Evolutionary conservation across 37 sponge, comb jelly and placozoan genomes (phyloP), one percentile per base, ranked within the genome.

Genomic region (Diacarnus erythraeanus): DNA sequence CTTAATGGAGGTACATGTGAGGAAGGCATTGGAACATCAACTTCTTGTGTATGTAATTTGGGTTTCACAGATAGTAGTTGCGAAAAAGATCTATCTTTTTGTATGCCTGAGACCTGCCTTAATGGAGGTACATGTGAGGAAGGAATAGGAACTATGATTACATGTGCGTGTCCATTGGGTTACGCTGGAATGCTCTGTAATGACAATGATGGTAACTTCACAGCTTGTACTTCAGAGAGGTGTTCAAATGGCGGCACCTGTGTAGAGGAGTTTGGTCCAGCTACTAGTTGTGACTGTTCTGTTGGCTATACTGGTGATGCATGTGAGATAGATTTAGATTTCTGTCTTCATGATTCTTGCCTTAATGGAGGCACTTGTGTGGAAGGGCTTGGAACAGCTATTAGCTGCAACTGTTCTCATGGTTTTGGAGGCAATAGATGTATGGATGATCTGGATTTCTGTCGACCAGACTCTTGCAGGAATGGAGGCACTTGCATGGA

Each of bases 201-300:
- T 3, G 74, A 82, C 5, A 36, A 22, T 3, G 83, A 77, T 40
- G 27, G 37, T 17, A 18, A 10, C 38, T 74, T 75, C 12, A 42
- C 36, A 0, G 64, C 59, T 38, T 93, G 93, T 79, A 29, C 66
- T 26, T 0, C 21, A 23, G 58, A 64, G 8, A n/a, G 61, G 6
- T 93, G 93, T 75, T 25, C 43, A 27, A 87, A 87, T 76, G 74
- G 83, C 42, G 88, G 88, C 35, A 83, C 88, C 23, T 92, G 92
- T 51, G 64, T 73, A 5, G 89, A 91, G 20, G 80, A 51, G 4
- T 3, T 37, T 33, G 80, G 80, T 5, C 23, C 41, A 20, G 20
- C 29, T 9, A 71, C 73, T 2, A 41, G 27, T n/a, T 77, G 85
- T 77, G 64, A 57, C 9, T 77, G 78, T 83, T 30, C 41, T 23